Conservation (phyloP, 2,797 vertebrate species). For the Columba guinea region DNA sequence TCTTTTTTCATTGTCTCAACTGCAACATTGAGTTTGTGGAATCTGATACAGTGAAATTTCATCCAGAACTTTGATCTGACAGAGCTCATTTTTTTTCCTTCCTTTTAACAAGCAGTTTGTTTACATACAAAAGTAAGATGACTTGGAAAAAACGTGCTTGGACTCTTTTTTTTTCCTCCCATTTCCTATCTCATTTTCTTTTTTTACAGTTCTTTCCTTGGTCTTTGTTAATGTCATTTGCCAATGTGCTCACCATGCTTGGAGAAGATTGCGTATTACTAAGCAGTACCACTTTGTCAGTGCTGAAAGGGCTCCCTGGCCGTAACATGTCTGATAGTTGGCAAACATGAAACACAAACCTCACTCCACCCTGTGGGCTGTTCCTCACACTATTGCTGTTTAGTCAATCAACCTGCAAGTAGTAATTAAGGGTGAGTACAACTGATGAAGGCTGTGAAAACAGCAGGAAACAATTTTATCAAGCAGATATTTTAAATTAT, state of each 20-base stretch:
- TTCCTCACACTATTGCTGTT: background rate
- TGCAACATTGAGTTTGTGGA: background rate
- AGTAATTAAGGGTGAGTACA: background rate
- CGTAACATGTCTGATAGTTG: background rate
- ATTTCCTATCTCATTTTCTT: background rate
- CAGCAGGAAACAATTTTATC: background rate
- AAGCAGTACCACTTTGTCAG: background rate
- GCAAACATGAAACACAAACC: background rate
- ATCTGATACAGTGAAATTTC: background rate
- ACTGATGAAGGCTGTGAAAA: background rate
- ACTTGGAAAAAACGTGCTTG: background rate
- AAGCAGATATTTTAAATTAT: background rate
- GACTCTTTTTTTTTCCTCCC: background rate
- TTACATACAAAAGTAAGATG: background rate
- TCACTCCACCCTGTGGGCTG: background rate
- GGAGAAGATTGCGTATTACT: background rate
- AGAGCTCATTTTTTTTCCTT: rapidly evolving
- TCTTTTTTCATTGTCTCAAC: background rate
- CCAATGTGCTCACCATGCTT: background rate
- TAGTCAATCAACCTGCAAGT: background rate
- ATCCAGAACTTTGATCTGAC: background rate
- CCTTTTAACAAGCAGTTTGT: background rate
- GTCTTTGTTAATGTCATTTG: background rate
- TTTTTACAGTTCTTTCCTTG: background rate
- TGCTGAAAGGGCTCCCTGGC: background rate